Percentiles rank a stretch among this genome's conserved stretches.
Conservation (phyloP, 2,113 vertebrate genomes). For the Pimephales promelas region DNA sequence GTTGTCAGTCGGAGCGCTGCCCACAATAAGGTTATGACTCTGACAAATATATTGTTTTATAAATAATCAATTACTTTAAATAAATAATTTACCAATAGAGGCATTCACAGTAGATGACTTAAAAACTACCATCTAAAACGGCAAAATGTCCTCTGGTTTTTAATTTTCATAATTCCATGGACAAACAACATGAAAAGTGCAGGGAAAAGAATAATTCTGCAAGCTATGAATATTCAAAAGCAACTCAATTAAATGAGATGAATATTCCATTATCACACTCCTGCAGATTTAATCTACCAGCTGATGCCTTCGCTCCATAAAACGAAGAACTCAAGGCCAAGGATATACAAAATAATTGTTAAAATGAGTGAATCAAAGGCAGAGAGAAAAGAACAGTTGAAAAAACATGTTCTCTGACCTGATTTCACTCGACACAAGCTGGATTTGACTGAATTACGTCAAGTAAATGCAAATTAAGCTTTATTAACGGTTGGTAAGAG, state of each 20-base stretch:
- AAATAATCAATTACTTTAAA: too few species aligned
- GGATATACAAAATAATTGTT: constrained; percentile 40
- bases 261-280: constrained; percentile 6
- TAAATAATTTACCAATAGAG: too few species aligned
- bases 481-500: constrained; percentile 28
- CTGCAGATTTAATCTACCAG: constrained; percentile 16
- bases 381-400: constrained; percentile 31
- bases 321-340: constrained; percentile 39
- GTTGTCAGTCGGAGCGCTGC: not conserved
- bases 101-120: not conserved
- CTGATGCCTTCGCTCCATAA: not conserved
- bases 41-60: not conserved
- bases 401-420: constrained; percentile 46
- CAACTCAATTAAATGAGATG: constrained; percentile 19
- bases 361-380: constrained; percentile 20
- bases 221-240: constrained; percentile 40
- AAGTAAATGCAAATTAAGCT: constrained; percentile 53
- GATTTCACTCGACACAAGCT: constrained; percentile 52
- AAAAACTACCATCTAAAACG: not conserved
- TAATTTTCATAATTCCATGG: not conserved
- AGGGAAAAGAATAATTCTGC: not conserved
- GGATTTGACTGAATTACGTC: constrained; percentile 54
- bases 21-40: not conserved
- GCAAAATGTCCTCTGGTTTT: not conserved
- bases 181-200: not conserved